Base-by-base conservation (phyloP, 53 echinoderm and acorn worm genomes). In the Stichopus horrens region DNA sequence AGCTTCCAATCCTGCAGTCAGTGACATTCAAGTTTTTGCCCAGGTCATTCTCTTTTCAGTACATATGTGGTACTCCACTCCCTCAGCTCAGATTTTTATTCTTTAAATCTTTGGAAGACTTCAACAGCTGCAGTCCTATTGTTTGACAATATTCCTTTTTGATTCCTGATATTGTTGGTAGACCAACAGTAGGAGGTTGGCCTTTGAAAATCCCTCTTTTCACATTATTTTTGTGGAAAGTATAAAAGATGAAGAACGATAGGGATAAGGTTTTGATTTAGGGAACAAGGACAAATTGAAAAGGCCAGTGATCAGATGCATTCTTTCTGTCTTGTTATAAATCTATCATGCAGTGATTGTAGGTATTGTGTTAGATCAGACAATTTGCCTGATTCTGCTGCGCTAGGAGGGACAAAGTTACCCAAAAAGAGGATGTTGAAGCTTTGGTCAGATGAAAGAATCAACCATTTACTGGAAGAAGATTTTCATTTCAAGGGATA, bases 171-270 rank as follows among this genome's bases (percentile, higher is more conserved):
- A 13, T 63, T 10, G 10, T 63, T 10, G 7, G 63, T 63, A 63
- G 63, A 63, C 63, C 63, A 63, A 63, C 63, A 63, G 63, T 63
- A 63, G 63, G 63, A 63, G 63, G 63, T 63, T 63, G 63, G 63
- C 63, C 63, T 63, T 63, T 63, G 16, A 63, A 2, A 13, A 63
- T 63, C 63, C 63, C 37, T n/a, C 37, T 37, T 37, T 37, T 37
- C 37, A 37, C 37, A 37, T 37, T 37, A 37, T 37, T 37, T 63
- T 63, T 63, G 63, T 16, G 16, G 10, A 16, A 16, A 63, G 8
- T 5, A 63, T 63, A 63, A 63, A 10, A 63, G 63, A 10, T 63
- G 63, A 63, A 63, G 63, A 63, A 37, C 37, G 1, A 37, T 2
- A 37, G 37, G 63, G 63, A 63, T 63, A 63, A 63, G 11, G 16